Evolutionary conservation across 2,113 vertebrate genomes (phyloP).

Genomic region (Octodon degus): DNA sequence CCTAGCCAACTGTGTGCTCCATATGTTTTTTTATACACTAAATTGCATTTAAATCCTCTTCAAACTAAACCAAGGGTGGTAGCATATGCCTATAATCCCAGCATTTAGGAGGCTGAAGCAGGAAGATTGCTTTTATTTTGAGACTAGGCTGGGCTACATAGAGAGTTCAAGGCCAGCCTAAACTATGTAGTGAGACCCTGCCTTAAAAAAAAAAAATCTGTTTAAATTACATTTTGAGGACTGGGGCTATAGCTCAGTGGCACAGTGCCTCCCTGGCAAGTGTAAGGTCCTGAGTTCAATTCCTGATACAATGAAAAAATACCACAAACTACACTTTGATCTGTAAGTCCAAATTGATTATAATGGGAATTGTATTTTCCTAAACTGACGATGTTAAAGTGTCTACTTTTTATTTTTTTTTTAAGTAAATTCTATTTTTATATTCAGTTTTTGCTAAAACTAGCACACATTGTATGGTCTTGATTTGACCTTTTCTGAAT

Average conservation of each 20-base stretch:
- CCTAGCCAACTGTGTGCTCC: no score
- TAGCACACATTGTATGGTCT: not conserved
- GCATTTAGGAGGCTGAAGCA: not conserved
- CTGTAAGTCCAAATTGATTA: constrained; percentile 4
- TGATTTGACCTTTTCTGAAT: not conserved
- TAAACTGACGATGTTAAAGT: not conserved
- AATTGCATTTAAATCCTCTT: constrained; percentile 36
- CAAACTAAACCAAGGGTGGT: not conserved
- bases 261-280: no score
- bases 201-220: not conserved
- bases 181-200: not conserved
- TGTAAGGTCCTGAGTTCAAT: no score
- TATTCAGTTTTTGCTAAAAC: not conserved
- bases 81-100: not conserved
- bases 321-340: not conserved
- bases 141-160: not conserved
- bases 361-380: not conserved
- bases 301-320: no score
- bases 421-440: not conserved
- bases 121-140: not conserved
- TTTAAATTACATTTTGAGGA: not conserved
- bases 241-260: no score
- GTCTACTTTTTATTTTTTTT: not conserved
- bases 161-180: not conserved
- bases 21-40: not conserved